phyloP scores from a whole-genome alignment of 2,113 vertebrate species.

The Miniopterus natalensis region DNA sequence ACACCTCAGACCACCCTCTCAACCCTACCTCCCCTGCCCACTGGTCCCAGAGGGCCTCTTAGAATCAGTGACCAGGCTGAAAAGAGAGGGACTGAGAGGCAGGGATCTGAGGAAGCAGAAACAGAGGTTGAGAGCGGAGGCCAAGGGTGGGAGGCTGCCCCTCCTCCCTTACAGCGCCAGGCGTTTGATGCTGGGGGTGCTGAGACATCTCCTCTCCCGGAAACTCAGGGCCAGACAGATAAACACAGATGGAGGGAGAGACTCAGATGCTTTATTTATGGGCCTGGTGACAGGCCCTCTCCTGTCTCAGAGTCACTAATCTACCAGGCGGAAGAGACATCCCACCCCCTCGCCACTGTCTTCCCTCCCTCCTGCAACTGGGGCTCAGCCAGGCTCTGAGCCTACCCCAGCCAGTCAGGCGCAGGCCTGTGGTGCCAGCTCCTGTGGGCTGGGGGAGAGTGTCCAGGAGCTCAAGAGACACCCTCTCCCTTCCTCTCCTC shows the following conservation, averaged over 20 bases:
- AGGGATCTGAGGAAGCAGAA: neutral
- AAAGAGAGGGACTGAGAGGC: neutral
- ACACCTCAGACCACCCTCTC: neutral
- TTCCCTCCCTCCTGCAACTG: slow-evolving; percentile 68
- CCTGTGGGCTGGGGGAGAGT: neutral
- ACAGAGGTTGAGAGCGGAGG: neutral
- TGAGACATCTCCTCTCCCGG: slow-evolving; percentile 78
- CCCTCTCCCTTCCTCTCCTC: neutral
- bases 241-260: slow-evolving; percentile 86
- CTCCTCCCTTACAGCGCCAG: neutral
- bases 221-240: slow-evolving; percentile 85
- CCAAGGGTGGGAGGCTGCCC: neutral
- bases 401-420: slow-evolving; percentile 3
- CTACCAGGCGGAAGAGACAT: slow-evolving; percentile 81
- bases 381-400: slow-evolving; percentile 70
- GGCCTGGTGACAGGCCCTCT: slow-evolving; percentile 85
- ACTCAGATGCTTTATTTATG: slow-evolving; percentile 86
- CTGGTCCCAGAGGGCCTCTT: neutral
- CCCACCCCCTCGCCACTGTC: slow-evolving; percentile 68
- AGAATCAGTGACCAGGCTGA: neutral
- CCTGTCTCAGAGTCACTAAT: slow-evolving; percentile 86
- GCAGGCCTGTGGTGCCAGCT: neutral
- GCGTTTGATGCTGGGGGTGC: slow-evolving; percentile 75
- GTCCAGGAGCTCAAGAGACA: neutral
- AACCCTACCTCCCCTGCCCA: too few relatives aligned